Evolutionary conservation across 2,113 vertebrate species (phyloP), one percentile per base, ranked within the genome.

Genomic region (Aegithalos caudatus): DNA sequence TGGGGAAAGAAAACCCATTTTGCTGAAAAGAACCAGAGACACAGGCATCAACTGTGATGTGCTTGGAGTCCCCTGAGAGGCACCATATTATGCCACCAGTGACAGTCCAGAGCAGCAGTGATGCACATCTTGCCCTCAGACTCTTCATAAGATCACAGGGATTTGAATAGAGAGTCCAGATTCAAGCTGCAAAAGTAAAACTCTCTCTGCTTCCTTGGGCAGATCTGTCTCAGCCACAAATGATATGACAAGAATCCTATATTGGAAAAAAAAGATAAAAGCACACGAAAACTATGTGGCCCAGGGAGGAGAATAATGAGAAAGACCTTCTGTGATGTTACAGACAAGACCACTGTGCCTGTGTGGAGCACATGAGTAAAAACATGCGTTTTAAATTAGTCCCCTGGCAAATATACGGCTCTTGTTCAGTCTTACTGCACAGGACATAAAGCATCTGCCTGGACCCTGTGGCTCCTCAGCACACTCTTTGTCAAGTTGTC

Each of bases 1-100:
- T 8, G 33, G 27, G 14, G 37, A 37, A 67, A 84, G 25, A 56
- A 93, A 69, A 20, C 1, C 7, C 21, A 53, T 97, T 98, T 93
- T 92, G 89, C 97, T 98, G 88, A 12, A 80, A n/a, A 76, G 38
- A 73, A 27, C 5, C 35, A 56, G 44, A 56, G n/a, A 53, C 16
- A 42, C 9, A 24, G 18, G 5, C 44, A 42, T 47, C 15, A 16
- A 8, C 18, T 9, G 7, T n/a, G 22, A 62, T 25, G 28, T 66
- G 24, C 23, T 64, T 10, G 2, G 27, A 77, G 11, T 66, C 7
- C 28, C 11, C 29, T 51, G 15, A 8, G 3, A 85, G 25, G 38
- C 35, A 42, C 16, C 37, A 22, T 9, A 2, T 51, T 35, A 12
- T 19, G 9, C 28, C 56, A 65, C 19, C 1, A 0, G 45, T 0